Conservation (phyloP, 2,797 vertebrate species). For the Epinephelus coioides region DNA sequence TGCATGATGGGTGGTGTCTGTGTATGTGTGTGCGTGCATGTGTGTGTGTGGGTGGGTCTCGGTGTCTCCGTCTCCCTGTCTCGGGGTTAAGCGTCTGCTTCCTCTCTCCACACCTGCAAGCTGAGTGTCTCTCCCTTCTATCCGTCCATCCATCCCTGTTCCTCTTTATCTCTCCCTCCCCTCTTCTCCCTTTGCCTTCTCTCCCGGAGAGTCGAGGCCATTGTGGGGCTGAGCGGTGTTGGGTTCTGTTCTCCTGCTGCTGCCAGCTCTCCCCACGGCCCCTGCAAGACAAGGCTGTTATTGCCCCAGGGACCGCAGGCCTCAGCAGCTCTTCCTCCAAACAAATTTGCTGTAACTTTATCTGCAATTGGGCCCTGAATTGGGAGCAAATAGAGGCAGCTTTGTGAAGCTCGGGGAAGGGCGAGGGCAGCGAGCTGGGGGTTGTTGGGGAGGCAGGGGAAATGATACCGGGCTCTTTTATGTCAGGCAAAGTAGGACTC, state of each 20-base stretch:
- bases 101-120: conserved; percentile 92
- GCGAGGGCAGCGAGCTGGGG: conserved; percentile 85
- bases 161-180: conserved; percentile 80
- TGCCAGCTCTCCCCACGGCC: conserved; percentile 83
- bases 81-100: conserved; percentile 87
- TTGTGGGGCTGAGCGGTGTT: conserved; percentile 89
- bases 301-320: conserved; percentile 93
- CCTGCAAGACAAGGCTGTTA: conserved; percentile 92
- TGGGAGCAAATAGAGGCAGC: conserved; percentile 94
- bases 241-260: conserved; percentile 87
- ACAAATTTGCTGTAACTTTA: conserved; percentile 99
- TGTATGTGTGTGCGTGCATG: conserved; percentile 31
- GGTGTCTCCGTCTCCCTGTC: conserved; percentile 64
- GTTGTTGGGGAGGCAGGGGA: conserved; percentile 85
- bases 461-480: conserved; percentile 91
- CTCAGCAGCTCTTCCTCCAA: conserved; percentile 96
- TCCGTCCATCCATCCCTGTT: conserved; percentile 69
- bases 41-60: conserved; percentile 48
- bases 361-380: conserved; percentile 96
- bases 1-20: conserved; percentile 79
- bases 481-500: conserved; percentile 90
- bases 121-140: conserved; percentile 77
- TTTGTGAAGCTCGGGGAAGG: conserved; percentile 90
- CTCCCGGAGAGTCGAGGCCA: conserved; percentile 88
- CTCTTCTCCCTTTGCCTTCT: conserved; percentile 50